A percentile compares a stretch with the other conserved stretches of the same genome.
Evolutionary conservation across 2,113 vertebrate species (phyloP).

Genomic region (Paralichthys olivaceus): DNA sequence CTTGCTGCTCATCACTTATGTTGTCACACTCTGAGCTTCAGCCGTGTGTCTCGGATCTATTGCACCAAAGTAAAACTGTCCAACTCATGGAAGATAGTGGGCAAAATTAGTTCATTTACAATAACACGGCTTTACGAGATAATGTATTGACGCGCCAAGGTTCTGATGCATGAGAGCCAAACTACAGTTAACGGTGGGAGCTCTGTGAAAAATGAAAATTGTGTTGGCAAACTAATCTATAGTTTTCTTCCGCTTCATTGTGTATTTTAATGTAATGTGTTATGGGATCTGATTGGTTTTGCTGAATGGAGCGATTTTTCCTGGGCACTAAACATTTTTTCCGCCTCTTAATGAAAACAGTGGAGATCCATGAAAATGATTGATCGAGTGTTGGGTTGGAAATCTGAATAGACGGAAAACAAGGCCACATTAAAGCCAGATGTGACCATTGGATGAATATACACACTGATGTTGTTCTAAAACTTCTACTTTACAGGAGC

Average conservation of each 20-base stretch:
- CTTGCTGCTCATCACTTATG: slow-evolving; percentile 69
- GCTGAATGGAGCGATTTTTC: slow-evolving; percentile 59
- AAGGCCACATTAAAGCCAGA: neutral
- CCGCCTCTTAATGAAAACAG: slow-evolving; percentile 28
- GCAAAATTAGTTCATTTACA: slow-evolving; percentile 67
- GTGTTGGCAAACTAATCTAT: slow-evolving; percentile 55
- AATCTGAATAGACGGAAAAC: slow-evolving; percentile 44
- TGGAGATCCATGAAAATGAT: slow-evolving; percentile 54
- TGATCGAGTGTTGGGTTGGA: slow-evolving; percentile 44
- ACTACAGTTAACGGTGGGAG: slow-evolving; percentile 24
- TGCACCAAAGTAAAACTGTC: slow-evolving; percentile 21
- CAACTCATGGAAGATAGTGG: slow-evolving; percentile 8
- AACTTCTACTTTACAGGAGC: too few relatives aligned
- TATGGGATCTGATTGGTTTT: slow-evolving; percentile 52
- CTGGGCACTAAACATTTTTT: slow-evolving; percentile 37
- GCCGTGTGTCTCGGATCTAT: slow-evolving; percentile 44
- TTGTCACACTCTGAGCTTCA: slow-evolving; percentile 63
- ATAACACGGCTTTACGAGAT: slow-evolving; percentile 1
- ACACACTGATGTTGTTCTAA: too few relatives aligned
- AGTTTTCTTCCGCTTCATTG: slow-evolving; percentile 51
- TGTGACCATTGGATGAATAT: neutral
- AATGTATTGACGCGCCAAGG: slow-evolving; percentile 52
- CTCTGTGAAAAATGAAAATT: slow-evolving; percentile 66
- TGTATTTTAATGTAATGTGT: slow-evolving; percentile 55
- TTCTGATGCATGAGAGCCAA: slow-evolving; percentile 55